Conservation (phyloP, 2,113 vertebrate species). For the Daphoenositta chrysoptera region DNA sequence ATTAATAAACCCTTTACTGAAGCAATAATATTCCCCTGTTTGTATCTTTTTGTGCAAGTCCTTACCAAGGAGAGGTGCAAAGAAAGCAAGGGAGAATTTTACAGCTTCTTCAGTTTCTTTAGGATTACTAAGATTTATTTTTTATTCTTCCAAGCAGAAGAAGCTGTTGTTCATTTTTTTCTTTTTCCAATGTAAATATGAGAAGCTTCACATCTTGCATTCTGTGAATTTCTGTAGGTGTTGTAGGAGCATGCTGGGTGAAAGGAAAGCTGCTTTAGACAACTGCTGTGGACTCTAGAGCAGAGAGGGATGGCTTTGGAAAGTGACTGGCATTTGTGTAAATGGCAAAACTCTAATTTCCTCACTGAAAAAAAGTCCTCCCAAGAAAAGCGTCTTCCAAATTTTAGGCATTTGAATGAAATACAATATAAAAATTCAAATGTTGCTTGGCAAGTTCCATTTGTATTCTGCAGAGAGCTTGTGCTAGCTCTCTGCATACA, state of each 20-base stretch:
- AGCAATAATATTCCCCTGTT: not conserved
- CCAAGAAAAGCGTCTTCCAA: not conserved
- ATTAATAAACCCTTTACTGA: not conserved
- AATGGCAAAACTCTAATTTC: not conserved
- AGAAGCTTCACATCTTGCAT: not conserved
- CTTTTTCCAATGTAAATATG: not conserved
- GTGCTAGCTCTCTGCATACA: not conserved
- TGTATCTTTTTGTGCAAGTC: not conserved
- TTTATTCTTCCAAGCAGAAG: not conserved
- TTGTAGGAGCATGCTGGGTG: not conserved
- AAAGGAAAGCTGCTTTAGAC: not conserved
- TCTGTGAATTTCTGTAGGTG: not conserved
- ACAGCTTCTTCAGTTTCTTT: not conserved
- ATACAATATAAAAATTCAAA: not conserved
- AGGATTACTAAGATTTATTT: not conserved
- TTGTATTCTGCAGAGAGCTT: not conserved
- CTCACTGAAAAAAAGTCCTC: not conserved
- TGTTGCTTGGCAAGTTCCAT: not conserved
- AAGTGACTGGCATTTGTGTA: not conserved
- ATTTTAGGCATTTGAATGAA: not conserved
- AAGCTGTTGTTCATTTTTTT: not conserved
- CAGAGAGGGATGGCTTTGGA: not conserved
- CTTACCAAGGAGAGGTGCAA: fast-evolving
- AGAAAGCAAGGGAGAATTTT: not conserved
- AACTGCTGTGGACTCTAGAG: not conserved